A percentile compares a stretch with the other conserved stretches of the same genome.
phyloP scores from a whole-genome alignment of 2,888 invertebrate genomes.

The Brachylomia viminalis region DNA sequence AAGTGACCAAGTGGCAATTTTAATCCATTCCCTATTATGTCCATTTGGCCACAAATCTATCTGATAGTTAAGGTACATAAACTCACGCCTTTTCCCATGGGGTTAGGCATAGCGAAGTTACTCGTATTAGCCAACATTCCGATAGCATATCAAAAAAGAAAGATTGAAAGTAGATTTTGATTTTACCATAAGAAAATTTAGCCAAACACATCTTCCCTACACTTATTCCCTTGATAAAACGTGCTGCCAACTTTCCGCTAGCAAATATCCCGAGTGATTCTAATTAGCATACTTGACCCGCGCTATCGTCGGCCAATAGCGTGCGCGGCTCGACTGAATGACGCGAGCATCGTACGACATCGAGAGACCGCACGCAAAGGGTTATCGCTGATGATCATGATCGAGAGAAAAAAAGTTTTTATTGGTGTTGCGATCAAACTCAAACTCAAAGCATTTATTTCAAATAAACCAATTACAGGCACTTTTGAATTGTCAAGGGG shows the following conservation, averaged over 20 bases:
- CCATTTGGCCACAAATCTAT: background rate
- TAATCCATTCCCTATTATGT: too few relatives aligned
- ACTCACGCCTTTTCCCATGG: background rate
- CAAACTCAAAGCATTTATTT: too few relatives aligned
- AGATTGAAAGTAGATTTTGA: background rate
- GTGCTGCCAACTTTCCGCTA: constrained; percentile 38
- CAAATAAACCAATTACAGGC: too few relatives aligned
- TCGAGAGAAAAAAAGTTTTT: constrained; percentile 30
- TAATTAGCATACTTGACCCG: constrained; percentile 66
- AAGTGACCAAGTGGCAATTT: too few relatives aligned
- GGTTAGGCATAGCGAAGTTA: too few relatives aligned
- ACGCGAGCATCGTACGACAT: constrained; percentile 55
- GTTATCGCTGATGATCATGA: constrained; percentile 56
- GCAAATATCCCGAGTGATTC: constrained; percentile 46
- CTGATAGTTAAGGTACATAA: background rate
- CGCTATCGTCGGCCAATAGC: constrained; percentile 65
- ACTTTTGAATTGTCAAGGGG: too few relatives aligned
- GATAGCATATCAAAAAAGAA: background rate
- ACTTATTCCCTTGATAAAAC: constrained; percentile 30
- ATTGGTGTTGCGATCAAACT: constrained; percentile 11
- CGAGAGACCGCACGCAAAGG: constrained; percentile 50
- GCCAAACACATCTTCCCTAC: background rate
- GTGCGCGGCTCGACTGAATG: constrained; percentile 47
- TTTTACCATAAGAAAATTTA: too few relatives aligned
- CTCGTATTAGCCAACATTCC: background rate